Conservation (phyloP, 1,140 invertebrate genomes). For the Drosophila repleta region DNA sequence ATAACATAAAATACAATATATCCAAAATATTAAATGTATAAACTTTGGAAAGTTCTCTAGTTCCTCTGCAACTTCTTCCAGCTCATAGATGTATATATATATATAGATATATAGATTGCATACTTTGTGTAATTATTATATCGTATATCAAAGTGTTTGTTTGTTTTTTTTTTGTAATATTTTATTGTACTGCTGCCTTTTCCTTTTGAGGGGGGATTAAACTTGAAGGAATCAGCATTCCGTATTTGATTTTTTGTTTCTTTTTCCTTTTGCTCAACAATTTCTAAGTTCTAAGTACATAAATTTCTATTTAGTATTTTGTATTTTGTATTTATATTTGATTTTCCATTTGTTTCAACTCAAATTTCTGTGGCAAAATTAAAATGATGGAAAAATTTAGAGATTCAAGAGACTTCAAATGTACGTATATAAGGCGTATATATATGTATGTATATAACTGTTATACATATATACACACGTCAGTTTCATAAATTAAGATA, state of each 20-base stretch:
- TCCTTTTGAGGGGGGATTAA: slow-evolving; percentile 9
- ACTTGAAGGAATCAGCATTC: slow-evolving; percentile 50
- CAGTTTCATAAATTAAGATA: slow-evolving; percentile 58
- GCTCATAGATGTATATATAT: slow-evolving; percentile 17
- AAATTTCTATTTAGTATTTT: slow-evolving; percentile 58
- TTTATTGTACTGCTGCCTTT: slow-evolving; percentile 43
- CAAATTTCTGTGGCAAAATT: slow-evolving; percentile 3
- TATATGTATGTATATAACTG: slow-evolving; percentile 15
- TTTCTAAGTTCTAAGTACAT: slow-evolving; percentile 77
- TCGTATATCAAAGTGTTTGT: slow-evolving; percentile 54
- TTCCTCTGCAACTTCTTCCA: slow-evolving; percentile 5
- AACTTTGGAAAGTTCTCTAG: slow-evolving; percentile 45
- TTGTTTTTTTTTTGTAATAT: slow-evolving; percentile 16
- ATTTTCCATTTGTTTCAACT: slow-evolving; percentile 56
- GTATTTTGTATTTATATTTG: slow-evolving; percentile 71
- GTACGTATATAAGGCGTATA: slow-evolving; percentile 28
- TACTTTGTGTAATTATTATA: slow-evolving; percentile 26
- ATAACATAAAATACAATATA: slow-evolving; percentile 40
- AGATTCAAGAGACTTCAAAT: slow-evolving; percentile 35
- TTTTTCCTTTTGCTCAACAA: slow-evolving; percentile 50
- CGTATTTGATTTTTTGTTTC: slow-evolving; percentile 73
- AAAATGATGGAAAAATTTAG: not conserved
- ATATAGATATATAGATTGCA: slow-evolving; percentile 2
- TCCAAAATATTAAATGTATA: slow-evolving; percentile 41
- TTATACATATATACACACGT: slow-evolving; percentile 36